Conservation (phyloP, 2,113 vertebrate genomes). For the Tachysurus vachellii region DNA sequence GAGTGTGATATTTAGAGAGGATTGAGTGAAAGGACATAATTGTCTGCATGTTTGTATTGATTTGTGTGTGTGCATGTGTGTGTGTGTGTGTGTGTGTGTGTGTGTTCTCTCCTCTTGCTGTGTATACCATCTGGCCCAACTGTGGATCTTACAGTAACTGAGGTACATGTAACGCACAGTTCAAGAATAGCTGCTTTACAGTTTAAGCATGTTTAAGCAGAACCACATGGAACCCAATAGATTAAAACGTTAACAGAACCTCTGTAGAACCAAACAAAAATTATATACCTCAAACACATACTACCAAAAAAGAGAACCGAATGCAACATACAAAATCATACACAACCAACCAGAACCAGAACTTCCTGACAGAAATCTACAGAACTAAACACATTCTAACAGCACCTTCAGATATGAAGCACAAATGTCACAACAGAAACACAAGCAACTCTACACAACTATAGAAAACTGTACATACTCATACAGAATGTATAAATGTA, state of each 20-base stretch:
- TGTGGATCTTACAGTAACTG: slow-evolving; percentile 18
- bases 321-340: neutral
- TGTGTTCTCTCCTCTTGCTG: slow-evolving; percentile 42
- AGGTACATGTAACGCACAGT: slow-evolving; percentile 13
- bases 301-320: neutral
- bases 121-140: slow-evolving; percentile 49
- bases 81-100: slow-evolving; percentile 30
- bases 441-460: neutral
- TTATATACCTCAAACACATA: neutral
- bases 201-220: neutral
- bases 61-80: neutral
- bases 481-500: neutral
- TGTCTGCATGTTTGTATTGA: neutral
- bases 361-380: neutral
- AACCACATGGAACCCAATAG: neutral
- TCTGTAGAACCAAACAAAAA: neutral
- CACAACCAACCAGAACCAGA: neutral
- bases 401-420: neutral
- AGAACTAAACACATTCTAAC: neutral
- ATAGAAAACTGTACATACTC: neutral
- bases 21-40: neutral
- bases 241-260: neutral
- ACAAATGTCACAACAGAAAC: neutral
- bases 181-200: slow-evolving; percentile 9
- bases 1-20: neutral